Evolutionary conservation across 2,797 vertebrate genomes (phyloP), one percentile per base, ranked within the genome.

Genomic region (Falco rusticolus): DNA sequence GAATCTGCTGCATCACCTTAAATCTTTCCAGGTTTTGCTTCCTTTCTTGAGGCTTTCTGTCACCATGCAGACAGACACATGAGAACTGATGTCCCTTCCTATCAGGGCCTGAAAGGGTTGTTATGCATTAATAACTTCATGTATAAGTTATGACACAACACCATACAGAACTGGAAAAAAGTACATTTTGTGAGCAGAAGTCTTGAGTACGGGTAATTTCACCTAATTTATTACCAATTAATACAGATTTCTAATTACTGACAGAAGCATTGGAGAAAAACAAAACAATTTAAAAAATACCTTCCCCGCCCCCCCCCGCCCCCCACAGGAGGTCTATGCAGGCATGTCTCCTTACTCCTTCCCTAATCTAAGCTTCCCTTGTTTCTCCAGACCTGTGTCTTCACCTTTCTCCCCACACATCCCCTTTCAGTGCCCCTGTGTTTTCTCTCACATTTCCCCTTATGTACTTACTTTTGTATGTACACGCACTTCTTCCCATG

Each of bases 61-160:
- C 99, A 33, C 99, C 99, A 77, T 99, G 99, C 76, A 99, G 99
- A 97, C 99, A 99, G 34, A 99, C 99, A 75, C 99, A 99, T 2
- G 99, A 99, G 18, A 99, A 98, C 94, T 99, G 99, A 97, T 99
- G 99, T 84, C 98, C 98, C 97, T 99, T 99, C 94, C 97, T 99
- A 90, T 99, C 99, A 28, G 99, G 99, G 72, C 99, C 99, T 99
- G 94, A 75, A 96, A 92, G 25, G 81, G 48, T 84, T 61, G 54
- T 26, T 14, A 65, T 4, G 41, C 15, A 68, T 95, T 90, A 96
- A 25, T 60, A 79, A 76, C 11, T 63, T 18, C 22, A 77, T 6
- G 45, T 8, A 0, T 5, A 82, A 65, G 1, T 57, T 90, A 80
- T 3, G 5, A 65, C 24, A 70, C 7, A 80, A 6, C n/a, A 91